A percentile compares a stretch with the other conserved stretches of the same genome.
Evolutionary conservation across 2,888 invertebrate species (phyloP).

Genomic region (Acleris sparsana): DNA sequence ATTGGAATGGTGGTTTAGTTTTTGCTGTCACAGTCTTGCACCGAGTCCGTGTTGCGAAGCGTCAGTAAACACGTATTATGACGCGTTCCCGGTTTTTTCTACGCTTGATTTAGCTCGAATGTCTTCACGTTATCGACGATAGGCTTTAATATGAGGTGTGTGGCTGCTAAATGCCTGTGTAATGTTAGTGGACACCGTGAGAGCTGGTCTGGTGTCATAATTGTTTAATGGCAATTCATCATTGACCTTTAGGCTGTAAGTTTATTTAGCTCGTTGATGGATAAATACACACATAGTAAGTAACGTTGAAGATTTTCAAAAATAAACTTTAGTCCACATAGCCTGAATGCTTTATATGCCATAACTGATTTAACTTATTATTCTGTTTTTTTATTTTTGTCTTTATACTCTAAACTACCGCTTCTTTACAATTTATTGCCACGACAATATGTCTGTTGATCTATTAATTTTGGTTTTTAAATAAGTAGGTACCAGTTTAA

Average conservation of each 20-base stretch:
- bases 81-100: slow-evolving; percentile 19
- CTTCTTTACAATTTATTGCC: no score
- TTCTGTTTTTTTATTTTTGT: no score
- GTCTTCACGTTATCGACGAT: slow-evolving; percentile 31
- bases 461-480: not conserved
- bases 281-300: no score
- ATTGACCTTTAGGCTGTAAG: not conserved
- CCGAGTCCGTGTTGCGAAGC: slow-evolving; percentile 44
- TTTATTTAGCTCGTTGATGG: not conserved
- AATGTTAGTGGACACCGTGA: slow-evolving; percentile 7
- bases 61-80: slow-evolving; percentile 21
- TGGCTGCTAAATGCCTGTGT: slow-evolving; percentile 14
- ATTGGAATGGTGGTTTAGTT: slow-evolving; percentile 58
- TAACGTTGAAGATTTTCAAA: not conserved
- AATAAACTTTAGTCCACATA: no score
- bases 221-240: slow-evolving; percentile 10
- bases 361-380: no score
- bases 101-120: slow-evolving; percentile 24
- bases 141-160: slow-evolving; percentile 20
- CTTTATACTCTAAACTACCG: no score
- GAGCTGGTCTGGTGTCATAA: slow-evolving; percentile 7
- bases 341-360: no score
- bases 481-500: not conserved
- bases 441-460: no score
- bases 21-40: slow-evolving; percentile 60